phyloP scores from a whole-genome alignment of 2,888 invertebrate genomes.

The Fabriciana adippe region DNA sequence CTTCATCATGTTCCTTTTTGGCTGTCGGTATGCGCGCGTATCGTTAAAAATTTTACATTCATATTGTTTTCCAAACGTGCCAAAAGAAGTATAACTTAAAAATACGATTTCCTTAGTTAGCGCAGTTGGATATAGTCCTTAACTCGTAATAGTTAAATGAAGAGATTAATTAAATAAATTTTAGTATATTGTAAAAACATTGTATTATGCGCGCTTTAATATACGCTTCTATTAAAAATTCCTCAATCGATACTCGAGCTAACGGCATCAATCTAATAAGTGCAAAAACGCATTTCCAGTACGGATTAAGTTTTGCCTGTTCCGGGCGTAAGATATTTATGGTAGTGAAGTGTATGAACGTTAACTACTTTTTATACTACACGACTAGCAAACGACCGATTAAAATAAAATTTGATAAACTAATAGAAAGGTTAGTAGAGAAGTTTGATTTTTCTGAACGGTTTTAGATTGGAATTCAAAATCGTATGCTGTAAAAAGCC shows the following conservation, averaged over 20 bases:
- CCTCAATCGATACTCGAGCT: conserved; percentile 13
- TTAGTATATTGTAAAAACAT: too few relatives aligned
- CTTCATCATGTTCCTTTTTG: too few relatives aligned
- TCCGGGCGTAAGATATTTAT: conserved; percentile 31
- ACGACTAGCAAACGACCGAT: not conserved
- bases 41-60: too few relatives aligned
- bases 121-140: too few relatives aligned
- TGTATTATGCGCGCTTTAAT: too few relatives aligned
- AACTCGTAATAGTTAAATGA: too few relatives aligned
- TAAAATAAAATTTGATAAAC: not conserved
- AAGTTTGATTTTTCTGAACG: not conserved
- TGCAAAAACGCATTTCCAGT: conserved; percentile 26
- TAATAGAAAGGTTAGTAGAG: not conserved
- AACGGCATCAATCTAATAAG: conserved; percentile 21
- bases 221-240: not conserved
- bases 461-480: too few relatives aligned
- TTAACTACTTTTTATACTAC: not conserved
- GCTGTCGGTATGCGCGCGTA: too few relatives aligned
- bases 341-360: conserved; percentile 16
- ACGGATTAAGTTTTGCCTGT: conserved; percentile 29
- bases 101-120: too few relatives aligned
- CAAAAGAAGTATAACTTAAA: too few relatives aligned
- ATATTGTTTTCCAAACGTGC: too few relatives aligned
- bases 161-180: too few relatives aligned
- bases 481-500: conserved; percentile 10